Evolutionary conservation across 2,113 vertebrate genomes (phyloP).

Genomic region (Recurvirostra avosetta): DNA sequence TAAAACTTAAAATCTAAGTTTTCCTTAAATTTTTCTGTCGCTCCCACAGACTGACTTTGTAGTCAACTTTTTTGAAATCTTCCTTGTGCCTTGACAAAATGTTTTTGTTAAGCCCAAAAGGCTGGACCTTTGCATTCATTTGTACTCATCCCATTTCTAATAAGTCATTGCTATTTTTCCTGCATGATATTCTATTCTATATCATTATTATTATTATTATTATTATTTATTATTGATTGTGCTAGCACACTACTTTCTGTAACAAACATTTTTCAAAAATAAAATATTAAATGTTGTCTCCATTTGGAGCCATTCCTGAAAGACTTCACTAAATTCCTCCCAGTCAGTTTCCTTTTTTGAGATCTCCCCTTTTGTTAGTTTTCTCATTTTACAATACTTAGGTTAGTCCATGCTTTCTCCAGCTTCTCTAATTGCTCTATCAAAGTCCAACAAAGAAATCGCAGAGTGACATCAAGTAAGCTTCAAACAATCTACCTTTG

Average conservation of each 20-base stretch:
- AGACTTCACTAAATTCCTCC: background rate
- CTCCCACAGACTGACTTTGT: background rate
- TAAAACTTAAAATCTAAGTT: background rate
- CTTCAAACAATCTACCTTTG: background rate
- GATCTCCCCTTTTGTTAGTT: background rate
- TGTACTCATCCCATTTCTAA: background rate
- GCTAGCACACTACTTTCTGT: background rate
- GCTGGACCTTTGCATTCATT: background rate
- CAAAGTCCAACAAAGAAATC: background rate
- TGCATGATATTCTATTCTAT: background rate
- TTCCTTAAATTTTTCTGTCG: background rate
- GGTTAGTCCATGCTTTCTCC: background rate
- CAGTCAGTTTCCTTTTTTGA: background rate
- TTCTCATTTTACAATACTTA: background rate
- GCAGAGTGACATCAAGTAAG: background rate
- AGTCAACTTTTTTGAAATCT: background rate
- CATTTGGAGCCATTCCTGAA: background rate
- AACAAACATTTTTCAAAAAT: background rate
- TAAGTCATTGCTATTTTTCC: background rate
- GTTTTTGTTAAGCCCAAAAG: background rate
- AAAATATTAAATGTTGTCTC: background rate
- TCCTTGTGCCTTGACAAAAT: background rate
- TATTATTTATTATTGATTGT: background rate
- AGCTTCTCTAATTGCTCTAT: background rate
- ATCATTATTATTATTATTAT: background rate